Evolutionary conservation across 2,113 vertebrate genomes (phyloP), one percentile per base, ranked within the genome.

Genomic region (Chaetura pelagica): DNA sequence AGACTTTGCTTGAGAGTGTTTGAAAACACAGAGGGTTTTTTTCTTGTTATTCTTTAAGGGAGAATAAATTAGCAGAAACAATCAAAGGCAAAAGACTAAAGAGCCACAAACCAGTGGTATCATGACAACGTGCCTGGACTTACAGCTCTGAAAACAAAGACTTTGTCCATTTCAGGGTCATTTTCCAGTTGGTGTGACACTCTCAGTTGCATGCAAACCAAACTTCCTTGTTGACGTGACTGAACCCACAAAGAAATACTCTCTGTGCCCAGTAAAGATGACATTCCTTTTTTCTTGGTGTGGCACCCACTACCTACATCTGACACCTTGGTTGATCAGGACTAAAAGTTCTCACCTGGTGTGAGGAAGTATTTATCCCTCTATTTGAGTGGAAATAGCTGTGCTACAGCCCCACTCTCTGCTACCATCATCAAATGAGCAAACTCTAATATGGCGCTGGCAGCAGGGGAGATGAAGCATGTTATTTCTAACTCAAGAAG

Each of bases 351-450:
- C 42, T 46, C 69, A 61, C 4, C 10, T 23, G 18, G 18, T 44
- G 18, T 0, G 0, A n/a, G 48, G 22, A 75, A 68, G 14, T 26
- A 44, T 34, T 72, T 83, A 42, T 38, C 35, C 30, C 16, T 34
- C 35, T 49, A 48, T 80, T 29, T 2, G 3, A 68, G 46, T 11
- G 49, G 42, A 80, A 61, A 44, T 15, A 85, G 85, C 71, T 90
- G 59, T 62, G 72, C 24, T 79, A 27, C 46, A 88, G 58, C 40
- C 24, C 27, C 24, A 52, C 38, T 61, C 23, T 34, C 42, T 63
- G 46, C 68, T 59, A 40, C 24, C 0, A 2, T 17, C 68, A 71
- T 26, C 58, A 79, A 78, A 82, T 49, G 27, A 89, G 32, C 32
- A 72, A 87, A 75, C 38, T 87, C 64, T 32, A 68, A 38, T 9